Base-by-base conservation (phyloP, 53 echinoderm and acorn worm species). In the Pentamera pediparva region DNA sequence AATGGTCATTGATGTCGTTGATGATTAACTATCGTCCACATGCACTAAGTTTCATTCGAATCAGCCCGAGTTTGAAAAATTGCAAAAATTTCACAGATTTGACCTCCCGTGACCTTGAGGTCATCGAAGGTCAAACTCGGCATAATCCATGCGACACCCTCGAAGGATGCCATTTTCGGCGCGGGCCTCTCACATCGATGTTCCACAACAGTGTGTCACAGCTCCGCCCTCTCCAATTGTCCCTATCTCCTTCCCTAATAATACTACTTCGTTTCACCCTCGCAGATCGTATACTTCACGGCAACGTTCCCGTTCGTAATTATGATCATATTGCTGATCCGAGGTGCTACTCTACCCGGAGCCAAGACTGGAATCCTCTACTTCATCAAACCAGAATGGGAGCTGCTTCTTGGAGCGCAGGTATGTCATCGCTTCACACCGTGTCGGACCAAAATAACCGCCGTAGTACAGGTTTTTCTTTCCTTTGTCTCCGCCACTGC, bases 261-360 rank as follows among this genome's bases (percentile, higher is more conserved):
- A n/a, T 40, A 13, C 33, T 62, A 15, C 40, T 43, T 24, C 26
- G 24, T 25, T 39, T 65, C 25, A 21, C 27, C 11, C 40, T 65
- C 24, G 1, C 78, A 78, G 78, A 65, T 78, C 6, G 79, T 78
- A n/a, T 78, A 78, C 39, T 78, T 78, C 39, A 78, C 79, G 3
- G 79, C 79, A 22, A 78, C 69, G 35, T 78, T 78, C 38, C 79
- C 79, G 6, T 78, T 65, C 43, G 65, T 67, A 12, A 55, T 78
- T 11, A 65, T 78, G 22, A 21, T 78, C 38, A 78, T 78, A 34
- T 39, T 78, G 4, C 39, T 78, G 7, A 53, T 78, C 24, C 67
- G 79, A 9, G 79, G 79, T 6, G 79, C 35, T 5, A 78, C 79
- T 11, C 28, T 78, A 29, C 35, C 33, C 7, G 79, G 79, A 10